Evolutionary conservation across 2,113 vertebrate species (phyloP), one percentile per base, ranked within the genome.

Genomic region (Oreotragus oreotragus): DNA sequence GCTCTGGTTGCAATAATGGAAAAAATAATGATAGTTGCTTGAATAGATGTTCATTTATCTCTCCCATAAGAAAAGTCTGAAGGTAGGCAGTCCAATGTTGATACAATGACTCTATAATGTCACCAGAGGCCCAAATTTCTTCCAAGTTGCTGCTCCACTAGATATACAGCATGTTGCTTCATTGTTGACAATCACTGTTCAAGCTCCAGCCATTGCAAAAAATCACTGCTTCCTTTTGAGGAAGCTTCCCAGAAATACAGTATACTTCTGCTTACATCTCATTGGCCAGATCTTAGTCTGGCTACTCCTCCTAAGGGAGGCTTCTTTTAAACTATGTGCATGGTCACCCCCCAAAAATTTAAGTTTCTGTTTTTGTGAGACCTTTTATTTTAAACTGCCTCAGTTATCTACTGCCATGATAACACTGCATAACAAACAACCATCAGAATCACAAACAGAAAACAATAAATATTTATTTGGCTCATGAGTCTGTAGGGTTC

Each of bases 171-270:
- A 21, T 49, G 77, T 85, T 96, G 39, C 64, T 70, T 96, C 73
- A 89, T 53, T 84, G 79, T 88, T 45, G n/a, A 73, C 62, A 2
- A 87, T 39, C 28, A 64, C 28, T 92, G 90, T 55, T 93, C 10
- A 91, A 70, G 17, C 30, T 79, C 70, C 39, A 86, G 92, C 30
- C 53, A 80, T 87, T 92, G 27, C 53, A 81, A 79, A 58, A 73
- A n/a, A 88, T 27, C 13, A n/a, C 73, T 89, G 33, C 49, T 97
- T 43, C 27, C 51, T 93, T 96, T 86, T 96, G 87, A 96, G 90
- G 91, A 87, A 77, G 45, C 23, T 89, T 93, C 84, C 62, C 83
- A 93, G 79, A 95, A 94, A 64, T 58, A 92, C 45, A 53, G 3
- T 8, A 95, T 49, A 60, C 66, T 88, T 92, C 53, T 93, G 60